Evolutionary conservation across 1,140 invertebrate genomes (phyloP).

Genomic region (Bombus difficillimus): DNA sequence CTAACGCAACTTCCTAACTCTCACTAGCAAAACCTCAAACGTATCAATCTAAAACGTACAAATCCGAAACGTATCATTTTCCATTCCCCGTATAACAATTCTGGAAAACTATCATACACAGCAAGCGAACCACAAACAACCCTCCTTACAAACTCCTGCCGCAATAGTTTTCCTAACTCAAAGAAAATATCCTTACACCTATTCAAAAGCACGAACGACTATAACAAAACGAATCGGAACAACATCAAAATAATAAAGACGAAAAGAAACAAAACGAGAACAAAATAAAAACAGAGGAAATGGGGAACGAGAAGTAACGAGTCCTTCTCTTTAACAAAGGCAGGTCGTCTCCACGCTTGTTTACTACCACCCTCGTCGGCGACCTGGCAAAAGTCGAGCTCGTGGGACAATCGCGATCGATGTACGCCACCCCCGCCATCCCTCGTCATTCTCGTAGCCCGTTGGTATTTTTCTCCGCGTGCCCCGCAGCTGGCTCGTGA

Average conservation of each 20-base stretch:
- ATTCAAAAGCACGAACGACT: not conserved
- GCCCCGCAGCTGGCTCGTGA: slow-evolving; percentile 47
- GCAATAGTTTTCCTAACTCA: not conserved
- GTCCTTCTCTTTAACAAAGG: slow-evolving; percentile 36
- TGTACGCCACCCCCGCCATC: slow-evolving; percentile 31
- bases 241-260: not conserved
- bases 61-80: too few species aligned
- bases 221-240: not conserved
- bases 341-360: slow-evolving; percentile 28
- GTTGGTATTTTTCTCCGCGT: slow-evolving; percentile 51
- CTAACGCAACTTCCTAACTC: too few species aligned
- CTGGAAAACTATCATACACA: not conserved
- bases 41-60: too few species aligned
- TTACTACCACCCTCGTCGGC: slow-evolving; percentile 26
- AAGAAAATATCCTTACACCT: not conserved
- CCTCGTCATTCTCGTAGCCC: slow-evolving; percentile 50
- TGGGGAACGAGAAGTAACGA: not conserved
- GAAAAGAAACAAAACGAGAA: not conserved
- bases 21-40: too few species aligned
- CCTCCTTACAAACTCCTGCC: not conserved
- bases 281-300: not conserved
- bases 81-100: too few species aligned
- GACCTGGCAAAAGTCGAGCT: slow-evolving; percentile 49
- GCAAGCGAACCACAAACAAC: not conserved
- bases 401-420: slow-evolving; percentile 49